phyloP scores from a whole-genome alignment of 2,113 vertebrate genomes.

The Leuciscus idus region DNA sequence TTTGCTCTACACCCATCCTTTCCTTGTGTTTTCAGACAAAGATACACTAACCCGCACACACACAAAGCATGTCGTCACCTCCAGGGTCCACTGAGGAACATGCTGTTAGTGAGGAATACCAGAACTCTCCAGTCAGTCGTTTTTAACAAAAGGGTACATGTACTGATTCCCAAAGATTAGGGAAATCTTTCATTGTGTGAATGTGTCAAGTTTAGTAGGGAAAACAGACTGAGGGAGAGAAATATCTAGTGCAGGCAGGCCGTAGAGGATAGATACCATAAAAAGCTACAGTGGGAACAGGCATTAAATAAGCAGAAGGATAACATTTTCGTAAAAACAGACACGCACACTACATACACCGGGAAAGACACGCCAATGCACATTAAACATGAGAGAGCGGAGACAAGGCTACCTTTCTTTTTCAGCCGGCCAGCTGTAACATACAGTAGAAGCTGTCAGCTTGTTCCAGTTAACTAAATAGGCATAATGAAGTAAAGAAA shows the following conservation, averaged over 20 bases:
- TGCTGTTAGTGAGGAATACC: slow-evolving; percentile 48
- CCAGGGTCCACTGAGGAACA: slow-evolving; percentile 43
- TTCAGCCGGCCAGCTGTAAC: slow-evolving; percentile 82
- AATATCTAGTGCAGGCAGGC: slow-evolving; percentile 20
- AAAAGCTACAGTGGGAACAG: slow-evolving; percentile 28
- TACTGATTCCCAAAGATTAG: background rate
- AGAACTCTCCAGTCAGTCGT: slow-evolving; percentile 29
- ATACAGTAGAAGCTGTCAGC: slow-evolving; percentile 75
- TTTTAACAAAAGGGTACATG: slow-evolving; percentile 20
- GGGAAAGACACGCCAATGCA: slow-evolving; percentile 59
- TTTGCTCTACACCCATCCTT: background rate
- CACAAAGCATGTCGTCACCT: slow-evolving; percentile 33
- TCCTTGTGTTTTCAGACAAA: background rate
- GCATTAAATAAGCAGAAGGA: slow-evolving; percentile 8
- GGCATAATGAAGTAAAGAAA: slow-evolving; percentile 49
- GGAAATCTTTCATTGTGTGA: background rate
- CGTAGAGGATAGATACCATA: slow-evolving; percentile 36
- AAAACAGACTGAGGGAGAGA: slow-evolving; percentile 40
- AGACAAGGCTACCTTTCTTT: slow-evolving; percentile 77
- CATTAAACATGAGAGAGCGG: slow-evolving; percentile 51
- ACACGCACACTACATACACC: slow-evolving; percentile 49
- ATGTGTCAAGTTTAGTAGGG: slow-evolving; percentile 26
- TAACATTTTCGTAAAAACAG: slow-evolving; percentile 10
- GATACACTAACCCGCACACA: slow-evolving; percentile 11
- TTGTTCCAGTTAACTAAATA: slow-evolving; percentile 64